Evolutionary conservation across 1,140 invertebrate genomes (phyloP).

Genomic region (Macrocentrus cingulum): DNA sequence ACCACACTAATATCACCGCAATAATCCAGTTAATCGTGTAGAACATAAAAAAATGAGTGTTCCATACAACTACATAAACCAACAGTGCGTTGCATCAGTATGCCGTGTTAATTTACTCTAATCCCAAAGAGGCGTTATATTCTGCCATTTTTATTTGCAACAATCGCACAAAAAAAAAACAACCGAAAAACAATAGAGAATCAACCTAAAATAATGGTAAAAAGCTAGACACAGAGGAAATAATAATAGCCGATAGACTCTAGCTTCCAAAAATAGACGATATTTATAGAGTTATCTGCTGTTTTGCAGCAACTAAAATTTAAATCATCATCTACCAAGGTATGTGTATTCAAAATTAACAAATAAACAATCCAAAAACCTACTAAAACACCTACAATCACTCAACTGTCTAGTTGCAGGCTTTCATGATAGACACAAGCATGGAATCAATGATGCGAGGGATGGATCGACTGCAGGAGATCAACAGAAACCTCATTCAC

Average conservation of each 20-base stretch:
- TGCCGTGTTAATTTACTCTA: too few species aligned
- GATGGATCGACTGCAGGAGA: slow-evolving; percentile 62
- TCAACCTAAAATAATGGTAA: slow-evolving; percentile 3
- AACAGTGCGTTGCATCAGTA: too few species aligned
- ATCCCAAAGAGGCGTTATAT: too few species aligned
- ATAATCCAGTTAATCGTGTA: too few species aligned
- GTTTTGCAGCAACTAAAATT: neutral
- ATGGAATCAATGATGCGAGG: slow-evolving; percentile 52
- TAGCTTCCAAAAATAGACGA: slow-evolving; percentile 47
- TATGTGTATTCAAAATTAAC: neutral
- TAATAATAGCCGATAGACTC: neutral
- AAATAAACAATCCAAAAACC: neutral
- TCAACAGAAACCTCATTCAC: slow-evolving; percentile 70
- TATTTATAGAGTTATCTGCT: slow-evolving; percentile 47
- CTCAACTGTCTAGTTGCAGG: neutral
- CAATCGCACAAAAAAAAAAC: slow-evolving; percentile 80
- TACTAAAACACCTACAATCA: neutral
- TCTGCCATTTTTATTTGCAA: too few species aligned
- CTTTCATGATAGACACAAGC: slow-evolving; percentile 23
- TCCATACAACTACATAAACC: too few species aligned
- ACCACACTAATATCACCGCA: too few species aligned
- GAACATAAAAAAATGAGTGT: too few species aligned
- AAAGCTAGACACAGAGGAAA: neutral
- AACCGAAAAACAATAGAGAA: slow-evolving; percentile 15
- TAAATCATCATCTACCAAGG: neutral